Base-by-base conservation (phyloP, 1,140 invertebrate genomes). In the Lucilia sericata region DNA sequence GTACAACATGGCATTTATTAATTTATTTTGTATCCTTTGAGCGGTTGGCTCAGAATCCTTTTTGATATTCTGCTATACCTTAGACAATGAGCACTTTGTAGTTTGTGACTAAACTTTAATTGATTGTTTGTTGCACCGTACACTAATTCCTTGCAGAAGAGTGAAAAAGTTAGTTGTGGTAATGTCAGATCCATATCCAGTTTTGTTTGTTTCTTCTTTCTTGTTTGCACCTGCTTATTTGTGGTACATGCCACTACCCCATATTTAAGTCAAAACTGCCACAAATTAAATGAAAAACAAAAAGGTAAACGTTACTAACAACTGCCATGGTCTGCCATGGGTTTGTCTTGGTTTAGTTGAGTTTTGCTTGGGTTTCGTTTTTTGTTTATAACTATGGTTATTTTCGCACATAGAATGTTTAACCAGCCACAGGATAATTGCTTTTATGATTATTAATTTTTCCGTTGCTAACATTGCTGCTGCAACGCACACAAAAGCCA, bases 371-470 rank as follows among this genome's bases (percentile, higher is more conserved):
- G 19, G 14, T 60, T 60, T 60, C 14, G 14, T 60, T 60, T n/a
- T 70, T 70, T 2, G 30, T 76, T 76, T 10, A 36, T 36, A 17
- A 36, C 30, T 36, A 76, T 36, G 34, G 74, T 17, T 80, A 49
- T 49, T 10, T 80, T 17, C 36, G 42, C n/a, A 25, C 47, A 21
- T 80, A 49, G 42, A 51, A 80, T 49, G 42, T 80, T 47, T 10
- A 80, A 70, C 65, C 19, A 49, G 42, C 76, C 76, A 49, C 36
- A 80, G 76, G 76, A 80, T 80, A 80, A 80, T 49, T 49, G 76
- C 76, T 80, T 80, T 80, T 49, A 80, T 51, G 76, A 80, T 80
- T 80, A 80, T 80, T 80, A 80, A 80, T 80, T 80, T 80, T 34
- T 42, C 42, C 42, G 42, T 74, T 76, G 51, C 51, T 55, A n/a